Base-by-base conservation (phyloP, 2,888 invertebrate genomes). In the Nycteola revayana region DNA sequence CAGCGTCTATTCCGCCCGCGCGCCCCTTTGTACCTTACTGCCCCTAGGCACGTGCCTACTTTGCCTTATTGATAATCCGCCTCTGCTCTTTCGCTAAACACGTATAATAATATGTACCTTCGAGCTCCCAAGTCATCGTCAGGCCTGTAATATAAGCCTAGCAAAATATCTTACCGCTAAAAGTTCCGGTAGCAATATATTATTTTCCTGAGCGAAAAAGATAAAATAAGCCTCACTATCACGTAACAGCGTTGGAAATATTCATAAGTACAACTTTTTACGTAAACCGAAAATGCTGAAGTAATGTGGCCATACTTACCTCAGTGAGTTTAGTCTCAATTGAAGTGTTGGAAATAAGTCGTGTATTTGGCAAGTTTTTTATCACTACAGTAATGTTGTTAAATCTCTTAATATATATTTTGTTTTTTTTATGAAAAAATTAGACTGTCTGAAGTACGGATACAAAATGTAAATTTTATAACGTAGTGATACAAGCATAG, bases 351-450 rank as follows among this genome's bases (percentile, higher is more conserved):
- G 65, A 61, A n/a, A n/a, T n/a, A n/a, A n/a, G n/a, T n/a, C n/a
- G n/a, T n/a, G n/a, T n/a, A n/a, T n/a, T n/a, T n/a, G n/a, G n/a
- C n/a, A n/a, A n/a, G n/a, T n/a, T n/a, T n/a, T n/a, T n/a, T n/a
- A n/a, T n/a, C n/a, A n/a, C n/a, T 66, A 68, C 63, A 62, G 56
- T 75, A 76, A 75, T 76, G 76, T 75, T 70, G 62, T 72, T 67
- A 66, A 68, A 72, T 61, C 66, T 58, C 55, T 57, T 66, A 65
- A 62, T 47, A 68, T 67, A 69, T 66, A 67, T 74, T 56, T 60
- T 79, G 64, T 73, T 80, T 79, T 79, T 80, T 81, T 80, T 78
- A 81, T 81, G 79, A 14, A 14, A 14, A 14, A 14, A 14, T 14
- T 14, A 14, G 2, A 14, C 5, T 14, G 3, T 5, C 14, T 3